Evolutionary conservation across 2,888 invertebrate species (phyloP), one percentile per base, ranked within the genome.

Genomic region (Zootermopsis nevadensis): DNA sequence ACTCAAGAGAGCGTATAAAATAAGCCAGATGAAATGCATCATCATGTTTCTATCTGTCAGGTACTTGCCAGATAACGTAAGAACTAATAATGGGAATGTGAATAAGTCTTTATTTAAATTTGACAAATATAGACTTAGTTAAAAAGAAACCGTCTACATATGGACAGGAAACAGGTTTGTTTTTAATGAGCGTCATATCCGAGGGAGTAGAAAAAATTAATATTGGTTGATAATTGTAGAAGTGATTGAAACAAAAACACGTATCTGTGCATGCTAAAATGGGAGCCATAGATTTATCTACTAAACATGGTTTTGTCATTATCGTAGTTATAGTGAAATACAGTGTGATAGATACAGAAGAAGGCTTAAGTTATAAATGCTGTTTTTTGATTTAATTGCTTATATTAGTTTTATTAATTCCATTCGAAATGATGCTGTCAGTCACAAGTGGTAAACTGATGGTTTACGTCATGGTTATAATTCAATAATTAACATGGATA

Each of bases 241-340:
- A 31, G 69, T 33, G 69, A 31, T 69, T 33, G 69, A 69, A 69
- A 69, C 19, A 69, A 69, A 69, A 69, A 69, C 69, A 69, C 69
- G 33, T 33, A 69, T 33, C 31, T 69, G 7, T 33, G 33, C 6
- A 1, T 69, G 69, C 69, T 69, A 69, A 69, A 69, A 69, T 69
- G 33, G 33, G 69, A 33, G 12, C 60, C 60, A 27, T 69, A 33
- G 15, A 77, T 15, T 31, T 77, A 77, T 77, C 77, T 77, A 55
- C 22, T 53, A 77, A 53, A 77, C 77, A 77, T 53, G 77, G 77
- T 77, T 77, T 77, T 77, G 77, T 48, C 77, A 77, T 77, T 77
- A 77, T 24, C 38, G 53, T 55, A 31, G 27, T 77, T 31, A 53
- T 53, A 27, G 48, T 77, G 27, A 48, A 77, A 77, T 77, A 77